Conservation (phyloP, 2,888 invertebrate genomes). For the Harpagoxenus sublaevis region DNA sequence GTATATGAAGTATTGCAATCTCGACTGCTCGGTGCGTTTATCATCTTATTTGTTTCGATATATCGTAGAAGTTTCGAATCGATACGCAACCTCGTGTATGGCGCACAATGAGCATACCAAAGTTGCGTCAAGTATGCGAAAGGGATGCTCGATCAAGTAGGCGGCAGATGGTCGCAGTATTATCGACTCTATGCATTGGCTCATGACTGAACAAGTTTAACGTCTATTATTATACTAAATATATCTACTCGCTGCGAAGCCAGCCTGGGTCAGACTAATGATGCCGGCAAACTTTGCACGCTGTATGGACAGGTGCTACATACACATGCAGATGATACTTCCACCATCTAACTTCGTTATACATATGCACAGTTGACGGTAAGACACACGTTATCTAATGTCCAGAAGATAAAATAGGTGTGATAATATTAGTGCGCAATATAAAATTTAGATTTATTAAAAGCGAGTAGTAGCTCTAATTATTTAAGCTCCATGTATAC, state of each 20-base stretch:
- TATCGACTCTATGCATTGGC: constrained; percentile 82
- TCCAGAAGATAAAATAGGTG: constrained; percentile 1
- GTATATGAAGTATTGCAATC: not conserved
- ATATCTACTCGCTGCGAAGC: constrained; percentile 61
- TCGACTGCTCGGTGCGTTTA: not conserved
- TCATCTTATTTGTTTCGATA: constrained; percentile 39
- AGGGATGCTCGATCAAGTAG: constrained; percentile 67
- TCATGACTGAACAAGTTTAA: constrained; percentile 83
- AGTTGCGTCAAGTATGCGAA: constrained; percentile 64
- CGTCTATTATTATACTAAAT: constrained; percentile 81
- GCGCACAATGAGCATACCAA: constrained; percentile 45
- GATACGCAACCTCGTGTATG: constrained; percentile 22
- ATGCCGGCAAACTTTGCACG: constrained; percentile 76
- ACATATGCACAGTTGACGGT: constrained; percentile 21
- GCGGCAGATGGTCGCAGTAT: constrained; percentile 81
- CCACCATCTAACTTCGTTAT: constrained; percentile 48
- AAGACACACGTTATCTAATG: not conserved
- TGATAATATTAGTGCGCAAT: not conserved
- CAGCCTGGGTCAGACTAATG: constrained; percentile 75
- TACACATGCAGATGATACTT: constrained; percentile 73
- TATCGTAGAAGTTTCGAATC: constrained; percentile 45
- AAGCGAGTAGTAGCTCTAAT: not conserved
- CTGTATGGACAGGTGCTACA: constrained; percentile 69
- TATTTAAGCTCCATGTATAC: not conserved
- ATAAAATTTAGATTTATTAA: not conserved